Base-by-base conservation (phyloP, 2,888 invertebrate genomes). In the Palloptera scutellata region DNA sequence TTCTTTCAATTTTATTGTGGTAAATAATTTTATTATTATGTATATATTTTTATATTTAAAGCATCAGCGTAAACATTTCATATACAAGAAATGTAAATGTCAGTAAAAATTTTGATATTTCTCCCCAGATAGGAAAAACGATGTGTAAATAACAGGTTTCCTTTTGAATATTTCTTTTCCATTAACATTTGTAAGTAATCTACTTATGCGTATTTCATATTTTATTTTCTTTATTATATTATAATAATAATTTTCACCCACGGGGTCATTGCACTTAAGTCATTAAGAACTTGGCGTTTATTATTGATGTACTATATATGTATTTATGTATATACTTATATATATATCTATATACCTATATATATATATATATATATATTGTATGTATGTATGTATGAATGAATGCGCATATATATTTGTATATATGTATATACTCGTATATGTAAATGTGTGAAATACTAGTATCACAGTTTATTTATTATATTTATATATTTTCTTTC, bases 381-480 rank as follows among this genome's bases (percentile, higher is more conserved):
- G 17, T 65, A 63, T 64, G 19, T 63, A 57, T 57, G 58, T 58
- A 64, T 64, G 20, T 30, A 20, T 48, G 45, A 53, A 42, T 65
- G 43, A 67, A 55, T 68, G 57, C 53, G 42, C 52, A 57, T 66
- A 12, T 55, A n/a, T n/a, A n/a, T n/a, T n/a, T 30, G 30, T 6
- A 6, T 30, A 6, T 51, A 61, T 59, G 41, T 63, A 57, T 63
- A 60, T 42, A 63, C 61, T 30, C 61, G 53, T 57, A 52, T 59
- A 64, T 64, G 69, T 67, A 58, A 67, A 69, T 64, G 66, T 67
- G 72, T 73, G 74, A 75, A 72, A 72, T 75, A 71, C 69, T 72
- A 70, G 69, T 75, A 75, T 75, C 74, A 75, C 74, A 75, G 74
- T 73, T 70, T 73, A 72, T 69, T 69, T 70, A 61, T 66, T 68